Base-by-base conservation (phyloP, 2,797 vertebrate species). In the Pygocentrus nattereri region DNA sequence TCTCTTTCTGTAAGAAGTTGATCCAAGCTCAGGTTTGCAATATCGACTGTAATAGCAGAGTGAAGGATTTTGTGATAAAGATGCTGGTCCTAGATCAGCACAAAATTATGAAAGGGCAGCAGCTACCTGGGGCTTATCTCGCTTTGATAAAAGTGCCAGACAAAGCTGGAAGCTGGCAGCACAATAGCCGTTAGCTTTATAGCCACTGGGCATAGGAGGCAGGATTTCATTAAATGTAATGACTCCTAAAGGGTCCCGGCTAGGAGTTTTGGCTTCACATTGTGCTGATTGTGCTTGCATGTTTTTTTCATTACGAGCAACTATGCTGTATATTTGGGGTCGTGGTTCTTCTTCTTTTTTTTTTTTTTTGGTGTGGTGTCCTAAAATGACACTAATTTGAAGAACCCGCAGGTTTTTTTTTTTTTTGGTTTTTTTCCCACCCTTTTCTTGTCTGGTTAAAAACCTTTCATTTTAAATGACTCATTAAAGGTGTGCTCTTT, bases 171-270 rank as follows among this genome's bases (percentile, higher is more conserved):
- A 76, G 64, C 77, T 74, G 76, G 54, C 79, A 83, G 58, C 73
- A 72, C 52, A 52, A 69, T 78, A 82, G 70, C 78, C 16, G 16
- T 80, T 77, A 74, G 75, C 86, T 79, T 81, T 85, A 85, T 81
- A 61, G 74, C 76, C 79, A 79, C 56, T 76, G 83, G 83, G 79
- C 76, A 83, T 74, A 81, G 25, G 78, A 83, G 84, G 74, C 84
- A 83, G 50, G 81, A 81, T 83, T 87, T 87, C 83, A 87, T 87
- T 87, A 87, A 85, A 85, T 83, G 72, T 83, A 85, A 87, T 85
- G n/a, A 62, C 25, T 85, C 76, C 83, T 83, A 34, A 80, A 73
- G 72, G 86, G 81, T 5, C 10, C 59, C 49, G 78, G 54, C 82
- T 50, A 41, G 70, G 70, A 19, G n/a, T 73, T 71, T 30, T 30